Conservation (phyloP, 2,113 vertebrate species). For the Apeltes quadracus region DNA sequence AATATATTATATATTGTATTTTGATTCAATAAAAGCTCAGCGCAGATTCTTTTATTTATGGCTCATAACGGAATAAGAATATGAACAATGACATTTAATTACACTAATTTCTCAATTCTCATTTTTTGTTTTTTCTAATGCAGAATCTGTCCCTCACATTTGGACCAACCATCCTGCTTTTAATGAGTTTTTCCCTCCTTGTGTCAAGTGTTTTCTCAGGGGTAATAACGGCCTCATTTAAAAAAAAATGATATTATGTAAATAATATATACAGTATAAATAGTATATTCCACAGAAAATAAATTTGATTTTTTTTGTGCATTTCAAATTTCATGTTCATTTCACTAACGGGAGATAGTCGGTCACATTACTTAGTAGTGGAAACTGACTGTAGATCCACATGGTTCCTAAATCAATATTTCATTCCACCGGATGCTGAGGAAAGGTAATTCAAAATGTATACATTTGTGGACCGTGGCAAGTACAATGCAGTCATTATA, state of each 20-base stretch:
- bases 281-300: too few species aligned
- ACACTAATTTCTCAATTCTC: too few species aligned
- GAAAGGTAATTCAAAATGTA: not conserved
- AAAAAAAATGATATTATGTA: too few species aligned
- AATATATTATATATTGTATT: slow-evolving; percentile 47
- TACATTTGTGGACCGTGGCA: not conserved
- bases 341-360: not conserved
- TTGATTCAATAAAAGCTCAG: slow-evolving; percentile 54
- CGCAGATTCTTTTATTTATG: slow-evolving; percentile 2
- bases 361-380: not conserved
- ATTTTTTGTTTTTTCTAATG: not conserved
- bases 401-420: not conserved
- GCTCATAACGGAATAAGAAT: not conserved
- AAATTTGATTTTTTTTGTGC: not conserved
- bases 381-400: not conserved
- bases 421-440: too few species aligned
- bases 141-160: not conserved
- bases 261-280: too few species aligned
- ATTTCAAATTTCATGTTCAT: not conserved
- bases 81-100: not conserved
- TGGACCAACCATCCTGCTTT: not conserved
- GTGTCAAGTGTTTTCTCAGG: not conserved
- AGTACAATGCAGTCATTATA: not conserved
- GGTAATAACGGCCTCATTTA: too few species aligned
- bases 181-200: not conserved